Percentiles rank a stretch among this genome's conserved stretches.
Evolutionary conservation across 2,113 vertebrate genomes (phyloP).

Genomic region (Clarias magur): DNA sequence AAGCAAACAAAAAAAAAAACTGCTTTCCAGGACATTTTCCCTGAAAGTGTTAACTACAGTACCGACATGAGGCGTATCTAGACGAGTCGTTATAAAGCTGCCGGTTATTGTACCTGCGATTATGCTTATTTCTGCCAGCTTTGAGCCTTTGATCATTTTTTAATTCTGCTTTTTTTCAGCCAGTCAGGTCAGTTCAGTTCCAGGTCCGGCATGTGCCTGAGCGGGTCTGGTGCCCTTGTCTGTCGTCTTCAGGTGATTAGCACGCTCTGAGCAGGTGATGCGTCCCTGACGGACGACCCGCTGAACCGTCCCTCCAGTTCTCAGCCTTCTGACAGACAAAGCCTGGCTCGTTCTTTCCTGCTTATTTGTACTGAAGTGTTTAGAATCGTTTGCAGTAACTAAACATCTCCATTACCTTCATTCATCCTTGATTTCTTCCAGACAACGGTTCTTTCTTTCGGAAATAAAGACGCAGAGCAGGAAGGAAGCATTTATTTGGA

Average conservation of each 20-base stretch:
- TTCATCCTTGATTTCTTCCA: constrained; percentile 29
- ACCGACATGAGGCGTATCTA: not conserved
- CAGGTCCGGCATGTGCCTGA: not conserved
- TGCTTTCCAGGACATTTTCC: not conserved
- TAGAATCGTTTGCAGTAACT: constrained; percentile 6
- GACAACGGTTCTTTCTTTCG: constrained; percentile 21
- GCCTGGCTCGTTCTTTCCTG: not conserved
- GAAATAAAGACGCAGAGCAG: constrained; percentile 2
- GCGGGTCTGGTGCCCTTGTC: not conserved
- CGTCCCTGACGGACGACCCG: not conserved
- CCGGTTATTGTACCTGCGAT: not conserved
- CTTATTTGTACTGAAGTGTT: not conserved
- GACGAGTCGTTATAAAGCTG: not conserved
- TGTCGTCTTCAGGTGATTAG: not conserved
- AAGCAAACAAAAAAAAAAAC: not conserved
- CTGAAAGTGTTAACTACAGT: not conserved
- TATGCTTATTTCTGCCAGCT: not conserved
- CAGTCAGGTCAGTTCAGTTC: not conserved
- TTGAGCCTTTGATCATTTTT: not conserved
- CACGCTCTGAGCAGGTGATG: not conserved
- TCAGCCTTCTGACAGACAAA: not conserved
- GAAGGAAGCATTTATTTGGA: constrained; percentile 2
- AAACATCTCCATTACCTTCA: constrained; percentile 4
- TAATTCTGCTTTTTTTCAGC: not conserved
- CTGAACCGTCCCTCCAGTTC: not conserved